phyloP scores from a whole-genome alignment of 2,113 vertebrate genomes.

The Chascanopsetta lugubris region DNA sequence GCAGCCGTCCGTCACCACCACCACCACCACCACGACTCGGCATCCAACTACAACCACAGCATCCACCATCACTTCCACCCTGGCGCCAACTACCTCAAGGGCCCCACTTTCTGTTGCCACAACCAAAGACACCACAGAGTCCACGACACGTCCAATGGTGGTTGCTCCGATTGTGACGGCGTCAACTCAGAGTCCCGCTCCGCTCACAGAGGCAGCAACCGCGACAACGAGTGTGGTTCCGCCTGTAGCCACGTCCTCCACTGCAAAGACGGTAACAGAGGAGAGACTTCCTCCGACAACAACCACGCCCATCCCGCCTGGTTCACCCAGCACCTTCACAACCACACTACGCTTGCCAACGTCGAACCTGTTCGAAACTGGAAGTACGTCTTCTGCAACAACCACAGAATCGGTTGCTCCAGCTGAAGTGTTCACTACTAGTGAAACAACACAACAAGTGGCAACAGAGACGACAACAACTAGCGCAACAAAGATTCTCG shows the following conservation, averaged over 20 bases:
- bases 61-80: slow-evolving; percentile 22
- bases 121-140: slow-evolving; percentile 31
- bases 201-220: slow-evolving; percentile 41
- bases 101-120: slow-evolving; percentile 22
- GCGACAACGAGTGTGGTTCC: slow-evolving; percentile 30
- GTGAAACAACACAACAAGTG: slow-evolving; percentile 46
- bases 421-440: slow-evolving; percentile 47
- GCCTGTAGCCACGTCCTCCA: slow-evolving; percentile 28
- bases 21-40: slow-evolving; percentile 14
- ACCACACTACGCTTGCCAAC: slow-evolving; percentile 21
- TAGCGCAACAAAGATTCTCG: slow-evolving; percentile 42
- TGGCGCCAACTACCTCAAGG: slow-evolving; percentile 29
- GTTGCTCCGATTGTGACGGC: slow-evolving; percentile 22
- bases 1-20: slow-evolving; percentile 21
- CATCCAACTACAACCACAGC: slow-evolving; percentile 7
- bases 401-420: slow-evolving; percentile 50
- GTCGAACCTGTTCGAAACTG: slow-evolving; percentile 35
- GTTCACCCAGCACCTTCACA: slow-evolving; percentile 51
- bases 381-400: slow-evolving; percentile 32
- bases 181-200: slow-evolving; percentile 45
- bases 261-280: slow-evolving; percentile 37
- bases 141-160: slow-evolving; percentile 46
- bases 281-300: slow-evolving; percentile 31
- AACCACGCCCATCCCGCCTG: slow-evolving; percentile 25
- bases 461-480: slow-evolving; percentile 33